A percentile compares a stretch with the other conserved stretches of the same genome.
phyloP scores from a whole-genome alignment of 2,113 vertebrate genomes.

The Sorex araneus region DNA sequence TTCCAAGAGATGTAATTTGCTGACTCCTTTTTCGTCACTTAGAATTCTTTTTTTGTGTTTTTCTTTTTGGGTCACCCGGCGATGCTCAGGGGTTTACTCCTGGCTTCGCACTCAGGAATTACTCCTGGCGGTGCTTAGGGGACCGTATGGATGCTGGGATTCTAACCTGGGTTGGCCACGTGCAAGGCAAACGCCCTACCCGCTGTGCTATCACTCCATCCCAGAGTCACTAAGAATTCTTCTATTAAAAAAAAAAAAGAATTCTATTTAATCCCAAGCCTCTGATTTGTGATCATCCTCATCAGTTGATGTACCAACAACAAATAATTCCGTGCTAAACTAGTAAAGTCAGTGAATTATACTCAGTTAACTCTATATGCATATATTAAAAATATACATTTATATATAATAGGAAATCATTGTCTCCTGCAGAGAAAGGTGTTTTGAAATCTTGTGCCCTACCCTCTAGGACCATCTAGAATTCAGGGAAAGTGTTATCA shows the following conservation, averaged over 20 bases:
- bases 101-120: too few relatives aligned
- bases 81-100: too few relatives aligned
- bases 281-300: not conserved
- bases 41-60: too few relatives aligned
- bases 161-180: too few relatives aligned
- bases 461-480: not conserved
- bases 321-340: not conserved
- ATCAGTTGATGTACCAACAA: not conserved
- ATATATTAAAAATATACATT: not conserved
- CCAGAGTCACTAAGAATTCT: not conserved
- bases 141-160: too few relatives aligned
- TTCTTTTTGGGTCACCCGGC: too few relatives aligned
- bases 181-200: too few relatives aligned
- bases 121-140: too few relatives aligned
- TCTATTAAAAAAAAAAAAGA: too few relatives aligned
- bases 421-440: not conserved
- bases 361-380: not conserved
- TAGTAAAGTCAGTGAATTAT: not conserved
- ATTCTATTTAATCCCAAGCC: not conserved
- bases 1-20: not conserved
- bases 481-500: not conserved
- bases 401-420: not conserved
- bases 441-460: conserved; percentile 30
- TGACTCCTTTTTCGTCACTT: not conserved
- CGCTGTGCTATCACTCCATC: too few relatives aligned